These are phyloP conservation scores for Myotis yumanensis DNA, from an alignment of 2,113 vertebrate genomes.

Conservation along the genomic window DNA sequence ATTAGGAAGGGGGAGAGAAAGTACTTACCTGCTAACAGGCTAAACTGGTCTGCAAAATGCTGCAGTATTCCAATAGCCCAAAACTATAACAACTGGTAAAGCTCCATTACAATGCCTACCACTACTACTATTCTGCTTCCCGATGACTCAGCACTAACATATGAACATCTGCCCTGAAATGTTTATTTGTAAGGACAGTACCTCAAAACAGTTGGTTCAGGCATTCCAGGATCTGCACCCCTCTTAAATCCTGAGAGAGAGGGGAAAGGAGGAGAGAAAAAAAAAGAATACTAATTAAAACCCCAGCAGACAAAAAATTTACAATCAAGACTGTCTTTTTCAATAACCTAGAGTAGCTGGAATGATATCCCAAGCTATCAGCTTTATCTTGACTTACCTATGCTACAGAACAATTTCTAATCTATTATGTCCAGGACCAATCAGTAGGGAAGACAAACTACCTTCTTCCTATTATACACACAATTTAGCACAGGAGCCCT, in stretches of 20 bases:
- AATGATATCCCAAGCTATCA: neutral
- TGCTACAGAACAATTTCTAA: neutral
- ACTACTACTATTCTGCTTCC: neutral
- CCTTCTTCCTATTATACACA: neutral
- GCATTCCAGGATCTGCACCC: conserved; percentile 98
- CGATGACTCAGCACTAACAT: neutral
- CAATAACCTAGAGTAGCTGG: neutral
- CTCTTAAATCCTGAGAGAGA: conserved; percentile 92
- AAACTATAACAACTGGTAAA: neutral
- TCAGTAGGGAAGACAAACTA: neutral
- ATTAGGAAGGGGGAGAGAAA: neutral
- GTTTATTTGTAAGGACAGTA: conserved; percentile 74
- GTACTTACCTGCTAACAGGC: neutral
- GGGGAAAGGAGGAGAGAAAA: neutral
- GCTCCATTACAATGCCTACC: neutral
- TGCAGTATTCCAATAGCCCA: neutral
- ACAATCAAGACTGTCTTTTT: neutral
- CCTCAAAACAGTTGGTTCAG: conserved; percentile 94
- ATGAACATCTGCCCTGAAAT: neutral
- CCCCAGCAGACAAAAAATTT: neutral
- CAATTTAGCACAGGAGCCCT: neutral
- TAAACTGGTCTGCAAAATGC: neutral
- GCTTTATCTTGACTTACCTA: neutral
- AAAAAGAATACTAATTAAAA: conserved; percentile 56
- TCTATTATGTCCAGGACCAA: neutral